Conservation (phyloP, 2,797 vertebrate genomes). For the Taenioides sp. region DNA sequence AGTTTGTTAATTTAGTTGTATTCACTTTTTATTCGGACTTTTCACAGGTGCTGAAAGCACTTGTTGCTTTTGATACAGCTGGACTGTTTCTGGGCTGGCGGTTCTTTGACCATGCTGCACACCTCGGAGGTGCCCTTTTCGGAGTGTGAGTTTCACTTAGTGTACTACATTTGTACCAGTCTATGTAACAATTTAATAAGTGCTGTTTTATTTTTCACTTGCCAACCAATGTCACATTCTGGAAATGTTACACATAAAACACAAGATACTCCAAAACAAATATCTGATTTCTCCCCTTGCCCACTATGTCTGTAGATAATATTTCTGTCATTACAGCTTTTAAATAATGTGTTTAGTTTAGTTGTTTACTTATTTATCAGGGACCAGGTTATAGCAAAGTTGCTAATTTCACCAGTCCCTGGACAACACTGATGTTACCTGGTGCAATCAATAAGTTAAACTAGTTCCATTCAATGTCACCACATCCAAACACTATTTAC, state of each 20-base stretch:
- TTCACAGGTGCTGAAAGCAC: conserved; percentile 85
- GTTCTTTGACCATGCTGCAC: conserved; percentile 90
- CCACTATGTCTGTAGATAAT: no score
- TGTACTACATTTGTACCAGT: neutral
- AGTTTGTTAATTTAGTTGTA: neutral
- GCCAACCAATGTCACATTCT: neutral
- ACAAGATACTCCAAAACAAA: no score
- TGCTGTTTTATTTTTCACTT: neutral
- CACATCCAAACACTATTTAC: no score
- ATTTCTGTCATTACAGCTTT: no score
- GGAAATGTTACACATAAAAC: neutral
- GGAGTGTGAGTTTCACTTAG: conserved; percentile 82
- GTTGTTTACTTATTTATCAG: no score
- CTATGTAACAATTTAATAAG: neutral
- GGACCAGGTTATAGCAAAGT: no score
- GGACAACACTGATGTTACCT: no score
- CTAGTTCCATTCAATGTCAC: no score
- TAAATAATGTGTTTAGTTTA: no score
- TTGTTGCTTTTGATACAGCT: conserved; percentile 84
- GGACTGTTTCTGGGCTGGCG: conserved; percentile 89
- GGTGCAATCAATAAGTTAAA: no score
- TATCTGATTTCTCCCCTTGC: no score
- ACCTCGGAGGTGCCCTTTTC: conserved; percentile 90
- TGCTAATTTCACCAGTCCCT: no score
- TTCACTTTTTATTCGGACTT: conserved; percentile 2